These are phyloP conservation scores for Petrocephalus zakoni DNA, from an alignment of 2,113 vertebrate species.

Conservation along the genomic window DNA sequence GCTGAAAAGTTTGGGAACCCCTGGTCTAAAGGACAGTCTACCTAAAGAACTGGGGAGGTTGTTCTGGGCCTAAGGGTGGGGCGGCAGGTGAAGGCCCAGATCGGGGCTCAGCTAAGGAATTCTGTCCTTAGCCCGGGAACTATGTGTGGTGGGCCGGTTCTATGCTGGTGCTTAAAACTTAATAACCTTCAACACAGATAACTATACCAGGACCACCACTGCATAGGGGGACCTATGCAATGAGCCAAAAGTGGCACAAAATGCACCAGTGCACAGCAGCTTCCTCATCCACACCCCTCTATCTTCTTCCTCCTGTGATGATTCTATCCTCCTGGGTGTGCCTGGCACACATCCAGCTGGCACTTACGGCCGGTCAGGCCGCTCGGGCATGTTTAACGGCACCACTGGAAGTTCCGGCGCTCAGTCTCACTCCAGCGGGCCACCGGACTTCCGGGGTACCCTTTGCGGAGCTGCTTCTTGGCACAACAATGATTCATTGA, in stretches of 20 bases:
- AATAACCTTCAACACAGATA: neutral
- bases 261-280: neutral
- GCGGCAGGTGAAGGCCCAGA: neutral
- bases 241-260: neutral
- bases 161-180: neutral
- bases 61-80: neutral
- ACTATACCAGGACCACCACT: neutral
- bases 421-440: neutral
- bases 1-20: too few relatives aligned
- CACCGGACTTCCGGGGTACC: neutral
- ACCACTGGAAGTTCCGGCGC: neutral
- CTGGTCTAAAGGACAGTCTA: too few relatives aligned
- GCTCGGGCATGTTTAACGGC: neutral
- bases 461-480: neutral
- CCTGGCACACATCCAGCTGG: neutral
- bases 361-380: neutral
- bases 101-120: neutral
- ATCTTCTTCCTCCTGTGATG: neutral
- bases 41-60: too few relatives aligned
- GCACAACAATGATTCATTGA: too few relatives aligned
- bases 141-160: neutral
- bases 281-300: neutral
- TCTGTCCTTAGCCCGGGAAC: neutral
- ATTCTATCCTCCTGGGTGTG: neutral
- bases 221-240: neutral